Evolutionary conservation across 2,888 invertebrate species (phyloP).

Genomic region (Gastrophysa polygoni): DNA sequence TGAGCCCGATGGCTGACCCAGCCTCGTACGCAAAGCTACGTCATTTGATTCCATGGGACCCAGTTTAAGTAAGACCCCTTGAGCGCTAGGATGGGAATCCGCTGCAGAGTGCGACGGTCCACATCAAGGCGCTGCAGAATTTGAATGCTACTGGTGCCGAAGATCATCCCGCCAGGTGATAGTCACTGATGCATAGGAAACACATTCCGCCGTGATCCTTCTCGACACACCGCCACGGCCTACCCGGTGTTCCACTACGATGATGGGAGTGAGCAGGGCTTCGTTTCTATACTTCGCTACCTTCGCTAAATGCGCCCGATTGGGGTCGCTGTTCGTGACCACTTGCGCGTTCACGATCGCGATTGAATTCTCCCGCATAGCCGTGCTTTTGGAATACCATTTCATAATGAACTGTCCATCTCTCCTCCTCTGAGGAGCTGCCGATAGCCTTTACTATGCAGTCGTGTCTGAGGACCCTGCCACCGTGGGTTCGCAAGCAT

Average conservation of each 20-base stretch:
- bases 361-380: not conserved
- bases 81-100: not conserved
- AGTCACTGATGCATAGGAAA: not conserved
- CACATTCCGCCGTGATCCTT: not conserved
- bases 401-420: not conserved
- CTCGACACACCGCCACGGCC: not conserved
- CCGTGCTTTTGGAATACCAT: not conserved
- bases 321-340: not conserved
- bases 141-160: not conserved
- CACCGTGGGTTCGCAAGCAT: not conserved
- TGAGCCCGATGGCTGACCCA: not conserved
- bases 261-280: not conserved
- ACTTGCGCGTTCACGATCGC: not conserved
- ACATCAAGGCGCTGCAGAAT: not conserved
- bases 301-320: not conserved
- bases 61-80: not conserved
- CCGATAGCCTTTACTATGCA: conserved; percentile 1
- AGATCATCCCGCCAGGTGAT: not conserved
- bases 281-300: not conserved
- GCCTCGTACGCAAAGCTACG: not conserved
- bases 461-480: not conserved
- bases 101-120: not conserved
- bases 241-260: not conserved
- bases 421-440: not conserved
- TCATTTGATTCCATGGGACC: not conserved